Evolutionary conservation across 2,797 vertebrate genomes (phyloP).

Genomic region (Myotis pilosus): DNA sequence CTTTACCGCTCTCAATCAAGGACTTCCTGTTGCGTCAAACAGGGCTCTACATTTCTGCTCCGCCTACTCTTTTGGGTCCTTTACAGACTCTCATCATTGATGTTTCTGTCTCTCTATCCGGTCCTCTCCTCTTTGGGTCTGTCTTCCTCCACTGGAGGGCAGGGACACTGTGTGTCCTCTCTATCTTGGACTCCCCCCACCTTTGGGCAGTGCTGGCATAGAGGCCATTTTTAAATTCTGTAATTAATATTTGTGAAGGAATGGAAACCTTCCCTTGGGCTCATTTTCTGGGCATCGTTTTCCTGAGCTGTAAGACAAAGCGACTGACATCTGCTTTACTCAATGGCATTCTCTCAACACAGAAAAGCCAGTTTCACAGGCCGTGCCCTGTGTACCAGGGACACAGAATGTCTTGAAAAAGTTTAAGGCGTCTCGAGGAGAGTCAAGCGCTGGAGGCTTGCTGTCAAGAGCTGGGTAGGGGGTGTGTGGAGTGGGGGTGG

Average conservation of each 20-base stretch:
- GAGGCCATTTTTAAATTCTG: not conserved
- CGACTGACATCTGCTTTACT: not conserved
- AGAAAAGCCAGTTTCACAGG: not conserved
- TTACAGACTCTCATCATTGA: not conserved
- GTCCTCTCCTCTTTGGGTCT: not conserved
- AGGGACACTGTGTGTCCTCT: not conserved
- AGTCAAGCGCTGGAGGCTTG: not conserved
- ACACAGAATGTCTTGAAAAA: not conserved
- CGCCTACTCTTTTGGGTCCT: not conserved
- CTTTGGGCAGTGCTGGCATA: not conserved
- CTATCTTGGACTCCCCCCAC: not conserved
- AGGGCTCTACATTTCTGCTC: not conserved
- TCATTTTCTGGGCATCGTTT: not conserved
- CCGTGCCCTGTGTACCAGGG: not conserved
- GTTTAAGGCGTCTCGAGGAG: not conserved
- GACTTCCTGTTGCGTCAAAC: not conserved
- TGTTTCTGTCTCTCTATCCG: no score
- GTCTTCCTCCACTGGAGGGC: not conserved
- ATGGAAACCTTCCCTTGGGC: not conserved
- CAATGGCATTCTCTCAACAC: not conserved
- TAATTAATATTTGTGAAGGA: not conserved
- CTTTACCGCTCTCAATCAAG: not conserved
- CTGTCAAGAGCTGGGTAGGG: not conserved
- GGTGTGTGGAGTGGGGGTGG: not conserved
- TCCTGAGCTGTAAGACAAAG: not conserved